phyloP scores from a whole-genome alignment of 2,797 vertebrate species.

The Microhierax caerulescens region DNA sequence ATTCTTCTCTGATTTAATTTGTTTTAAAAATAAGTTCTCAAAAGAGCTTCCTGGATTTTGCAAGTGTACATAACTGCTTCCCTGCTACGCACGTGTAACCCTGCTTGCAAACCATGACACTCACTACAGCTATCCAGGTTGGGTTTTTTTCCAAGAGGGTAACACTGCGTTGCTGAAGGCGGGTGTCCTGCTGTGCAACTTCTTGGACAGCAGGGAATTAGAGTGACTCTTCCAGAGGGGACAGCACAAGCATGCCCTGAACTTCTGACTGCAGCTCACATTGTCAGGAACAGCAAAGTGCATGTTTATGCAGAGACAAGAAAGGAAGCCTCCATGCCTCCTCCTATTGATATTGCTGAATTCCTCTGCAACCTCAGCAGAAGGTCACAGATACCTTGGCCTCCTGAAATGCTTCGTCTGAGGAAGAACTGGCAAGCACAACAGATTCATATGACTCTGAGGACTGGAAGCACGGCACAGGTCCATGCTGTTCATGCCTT shows the following conservation, averaged over 20 bases:
- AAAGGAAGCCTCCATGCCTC: background rate
- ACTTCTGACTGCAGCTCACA: background rate
- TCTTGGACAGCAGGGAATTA: background rate
- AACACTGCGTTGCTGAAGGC: fast-evolving
- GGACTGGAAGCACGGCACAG: fast-evolving
- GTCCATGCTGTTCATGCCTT: fast-evolving
- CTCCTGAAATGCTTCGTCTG: background rate
- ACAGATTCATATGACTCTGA: background rate
- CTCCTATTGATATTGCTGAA: background rate
- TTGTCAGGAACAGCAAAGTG: background rate
- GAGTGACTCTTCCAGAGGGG: background rate
- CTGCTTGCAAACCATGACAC: background rate
- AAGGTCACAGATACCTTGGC: background rate
- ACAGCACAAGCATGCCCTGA: background rate
- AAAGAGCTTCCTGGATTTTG: background rate
- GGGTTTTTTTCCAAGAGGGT: background rate
- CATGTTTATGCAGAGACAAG: background rate
- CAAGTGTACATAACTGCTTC: background rate
- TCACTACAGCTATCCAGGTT: background rate
- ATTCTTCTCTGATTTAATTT: background rate
- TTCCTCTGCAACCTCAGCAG: background rate
- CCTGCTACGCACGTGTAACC: fast-evolving
- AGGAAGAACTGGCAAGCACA: background rate
- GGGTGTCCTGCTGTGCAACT: background rate
- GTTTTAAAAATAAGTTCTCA: background rate